phyloP scores from a whole-genome alignment of 1,140 invertebrate species.

The Oryctes rhinoceros region DNA sequence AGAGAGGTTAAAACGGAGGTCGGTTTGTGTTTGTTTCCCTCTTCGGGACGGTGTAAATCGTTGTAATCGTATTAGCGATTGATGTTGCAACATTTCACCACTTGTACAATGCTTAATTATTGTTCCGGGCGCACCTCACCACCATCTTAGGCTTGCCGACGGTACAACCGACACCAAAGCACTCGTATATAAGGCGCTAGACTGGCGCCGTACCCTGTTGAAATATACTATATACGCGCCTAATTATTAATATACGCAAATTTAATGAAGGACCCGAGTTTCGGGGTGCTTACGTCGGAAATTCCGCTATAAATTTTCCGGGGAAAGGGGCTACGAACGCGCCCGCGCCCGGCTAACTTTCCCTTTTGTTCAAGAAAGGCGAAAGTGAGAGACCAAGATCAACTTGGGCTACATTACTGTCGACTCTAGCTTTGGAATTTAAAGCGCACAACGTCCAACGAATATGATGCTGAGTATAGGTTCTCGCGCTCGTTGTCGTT shows the following conservation, averaged over 20 bases:
- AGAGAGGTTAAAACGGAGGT: constrained; percentile 16
- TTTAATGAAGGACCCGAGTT: constrained; percentile 1
- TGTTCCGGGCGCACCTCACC: not conserved
- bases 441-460: no score
- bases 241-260: constrained; percentile 23
- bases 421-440: no score
- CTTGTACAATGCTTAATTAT: constrained; percentile 25
- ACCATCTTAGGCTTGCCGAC: not conserved
- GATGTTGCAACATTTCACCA: constrained; percentile 17
- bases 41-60: constrained; percentile 28
- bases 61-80: constrained; percentile 28
- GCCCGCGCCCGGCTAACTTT: not conserved
- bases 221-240: not conserved
- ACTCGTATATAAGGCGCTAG: not conserved
- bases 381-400: not conserved
- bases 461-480: no score
- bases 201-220: not conserved
- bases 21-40: constrained; percentile 29
- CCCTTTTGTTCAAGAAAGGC: not conserved
- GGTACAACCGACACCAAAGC: not conserved
- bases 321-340: not conserved
- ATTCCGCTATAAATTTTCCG: constrained; percentile 6
- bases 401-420: not conserved
- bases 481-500: no score
- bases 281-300: not conserved